Base-by-base conservation (phyloP, 2,113 vertebrate genomes). In the Malurus melanocephalus region DNA sequence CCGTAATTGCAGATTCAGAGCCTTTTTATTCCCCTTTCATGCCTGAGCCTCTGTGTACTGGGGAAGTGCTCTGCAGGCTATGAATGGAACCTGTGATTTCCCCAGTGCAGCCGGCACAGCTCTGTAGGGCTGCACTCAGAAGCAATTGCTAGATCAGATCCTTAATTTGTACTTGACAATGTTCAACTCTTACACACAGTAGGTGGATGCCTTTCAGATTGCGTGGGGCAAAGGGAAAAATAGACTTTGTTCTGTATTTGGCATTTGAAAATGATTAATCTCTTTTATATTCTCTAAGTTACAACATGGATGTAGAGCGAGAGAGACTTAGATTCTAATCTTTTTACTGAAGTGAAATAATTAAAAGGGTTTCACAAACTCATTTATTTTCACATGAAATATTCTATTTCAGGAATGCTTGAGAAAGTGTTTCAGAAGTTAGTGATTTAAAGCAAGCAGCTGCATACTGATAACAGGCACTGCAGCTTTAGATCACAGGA, bases 301-400 rank as follows among this genome's bases (percentile, higher is more conserved):
- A 61, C 57, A 86, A 46, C 19, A 20, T 35, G 53, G 89, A 76
- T 61, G 17, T 72, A 28, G 59, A 80, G 27, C 0, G 0, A 72
- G 46, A 79, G 61, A 80, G 80, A 38, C 33, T 69, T 51, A 81
- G 71, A 88, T 94, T 88, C 84, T 91, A 56, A 94, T 94, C 92
- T 79, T 93, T 90, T 82, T 48, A 79, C 56, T 33, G 48, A 90
- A 88, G 74, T 66, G 73, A 93, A 90, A 87, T 94, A 93, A 95
- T 96, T 94, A 93, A 93, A 92, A 93, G 45, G 32, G n/a, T 85
- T 93, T 88, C 88, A 77, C 43, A 88, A 82, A 59, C 56, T 82
- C 88, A 82, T 94, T 93, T 92, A 86, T 94, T 94, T 93, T 60
- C 59, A 77, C 78, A 88, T 92, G 78, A 93, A 94, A 93, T 88